Evolutionary conservation across 2,113 vertebrate genomes (phyloP).

Genomic region (Oreochromis spilurus): DNA sequence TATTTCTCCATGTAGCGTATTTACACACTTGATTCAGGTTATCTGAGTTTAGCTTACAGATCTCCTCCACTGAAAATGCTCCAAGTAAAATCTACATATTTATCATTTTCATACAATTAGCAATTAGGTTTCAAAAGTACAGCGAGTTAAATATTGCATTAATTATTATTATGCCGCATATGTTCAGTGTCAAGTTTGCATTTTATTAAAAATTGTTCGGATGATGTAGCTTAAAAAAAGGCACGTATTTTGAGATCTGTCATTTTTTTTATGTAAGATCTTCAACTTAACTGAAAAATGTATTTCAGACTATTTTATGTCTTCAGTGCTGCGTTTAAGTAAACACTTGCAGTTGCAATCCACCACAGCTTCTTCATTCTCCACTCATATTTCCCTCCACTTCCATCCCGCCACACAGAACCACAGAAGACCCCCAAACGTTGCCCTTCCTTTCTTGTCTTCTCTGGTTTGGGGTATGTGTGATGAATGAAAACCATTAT

Average conservation of each 20-base stretch:
- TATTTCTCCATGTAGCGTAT: background rate
- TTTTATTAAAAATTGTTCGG: background rate
- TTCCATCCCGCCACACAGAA: background rate
- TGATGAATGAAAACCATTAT: background rate
- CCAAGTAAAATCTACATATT: background rate
- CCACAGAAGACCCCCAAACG: background rate
- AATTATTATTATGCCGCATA: background rate
- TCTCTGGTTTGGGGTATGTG: background rate
- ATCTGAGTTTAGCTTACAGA: background rate
- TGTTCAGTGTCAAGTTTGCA: background rate
- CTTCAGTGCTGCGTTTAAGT: background rate
- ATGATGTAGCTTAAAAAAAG: background rate
- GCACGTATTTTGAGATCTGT: background rate
- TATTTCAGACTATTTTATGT: background rate
- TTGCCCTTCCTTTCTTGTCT: background rate
- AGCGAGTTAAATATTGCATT: background rate
- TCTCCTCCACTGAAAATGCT: background rate
- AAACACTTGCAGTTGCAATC: background rate
- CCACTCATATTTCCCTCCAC: background rate
- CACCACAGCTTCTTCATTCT: background rate
- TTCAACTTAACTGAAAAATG: background rate
- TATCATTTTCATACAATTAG: background rate
- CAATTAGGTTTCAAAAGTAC: background rate
- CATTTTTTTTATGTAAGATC: background rate
- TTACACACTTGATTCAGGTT: background rate